Conservation (phyloP, 2,113 vertebrate species). For the Callithrix jacchus region DNA sequence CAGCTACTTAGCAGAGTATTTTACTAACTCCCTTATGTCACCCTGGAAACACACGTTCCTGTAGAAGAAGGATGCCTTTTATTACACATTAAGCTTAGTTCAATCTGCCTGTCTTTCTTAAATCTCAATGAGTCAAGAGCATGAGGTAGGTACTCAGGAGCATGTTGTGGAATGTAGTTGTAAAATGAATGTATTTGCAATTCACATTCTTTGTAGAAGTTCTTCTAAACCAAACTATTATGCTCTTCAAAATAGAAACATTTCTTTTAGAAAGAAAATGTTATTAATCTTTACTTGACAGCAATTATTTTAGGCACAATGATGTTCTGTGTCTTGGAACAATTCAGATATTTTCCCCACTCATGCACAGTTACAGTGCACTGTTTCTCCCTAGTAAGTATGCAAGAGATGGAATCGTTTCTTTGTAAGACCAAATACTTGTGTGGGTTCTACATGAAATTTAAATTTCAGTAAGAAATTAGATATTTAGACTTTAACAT, state of each 20-base stretch:
- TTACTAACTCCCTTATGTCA: neutral
- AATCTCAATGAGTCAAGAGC: neutral
- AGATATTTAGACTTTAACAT: neutral
- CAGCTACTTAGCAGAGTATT: neutral
- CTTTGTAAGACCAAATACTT: neutral
- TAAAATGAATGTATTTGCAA: neutral
- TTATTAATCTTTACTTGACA: constrained; percentile 21
- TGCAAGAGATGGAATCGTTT: neutral
- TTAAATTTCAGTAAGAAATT: neutral
- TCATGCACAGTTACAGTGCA: neutral
- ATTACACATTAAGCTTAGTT: neutral
- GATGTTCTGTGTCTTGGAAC: neutral
- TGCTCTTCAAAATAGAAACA: neutral
- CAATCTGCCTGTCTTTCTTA: neutral
- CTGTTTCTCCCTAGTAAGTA: neutral
- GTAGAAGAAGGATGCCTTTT: neutral
- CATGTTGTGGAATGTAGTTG: neutral
- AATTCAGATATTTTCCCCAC: neutral
- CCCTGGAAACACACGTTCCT: neutral
- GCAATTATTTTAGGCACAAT: neutral
- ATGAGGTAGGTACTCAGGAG: neutral
- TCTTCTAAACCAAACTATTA: neutral
- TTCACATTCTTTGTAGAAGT: neutral
- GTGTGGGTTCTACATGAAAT: neutral
- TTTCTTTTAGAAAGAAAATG: neutral